Evolutionary conservation across 2,113 vertebrate species (phyloP).

Genomic region (Nettapus auritus): DNA sequence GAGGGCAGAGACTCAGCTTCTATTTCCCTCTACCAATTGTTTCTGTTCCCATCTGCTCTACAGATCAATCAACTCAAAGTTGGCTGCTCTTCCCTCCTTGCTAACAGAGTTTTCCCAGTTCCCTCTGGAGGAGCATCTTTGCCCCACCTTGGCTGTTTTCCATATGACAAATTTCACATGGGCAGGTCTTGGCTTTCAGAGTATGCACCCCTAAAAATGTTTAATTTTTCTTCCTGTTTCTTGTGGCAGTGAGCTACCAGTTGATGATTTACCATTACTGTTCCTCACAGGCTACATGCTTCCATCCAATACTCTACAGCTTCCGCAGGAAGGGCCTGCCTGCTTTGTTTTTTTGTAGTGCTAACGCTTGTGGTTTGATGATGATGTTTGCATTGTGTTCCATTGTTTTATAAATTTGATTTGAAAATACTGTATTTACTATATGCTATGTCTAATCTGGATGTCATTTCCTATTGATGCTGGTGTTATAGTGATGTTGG

Average conservation of each 20-base stretch:
- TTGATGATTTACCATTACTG: background rate
- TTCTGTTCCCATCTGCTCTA: background rate
- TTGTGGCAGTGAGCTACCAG: background rate
- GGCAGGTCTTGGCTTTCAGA: background rate
- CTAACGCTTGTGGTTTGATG: background rate
- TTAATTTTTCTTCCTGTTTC: background rate
- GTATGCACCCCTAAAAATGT: background rate
- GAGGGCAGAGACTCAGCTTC: background rate
- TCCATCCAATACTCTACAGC: background rate
- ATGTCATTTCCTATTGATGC: background rate
- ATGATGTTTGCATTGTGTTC: background rate
- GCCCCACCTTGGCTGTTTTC: background rate
- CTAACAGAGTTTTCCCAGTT: background rate
- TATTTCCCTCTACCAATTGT: background rate
- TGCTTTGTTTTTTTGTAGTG: background rate
- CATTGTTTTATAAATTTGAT: background rate
- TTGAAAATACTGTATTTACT: background rate
- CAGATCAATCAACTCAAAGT: background rate
- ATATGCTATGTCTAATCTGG: background rate
- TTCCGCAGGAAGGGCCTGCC: background rate
- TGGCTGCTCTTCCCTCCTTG: background rate
- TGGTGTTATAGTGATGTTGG: background rate
- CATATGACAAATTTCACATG: background rate
- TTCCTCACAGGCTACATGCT: background rate
- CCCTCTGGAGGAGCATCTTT: background rate